These are phyloP conservation scores for Lycodopsis pacificus DNA, from an alignment of 2,797 vertebrate species.

Conservation along the genomic window DNA sequence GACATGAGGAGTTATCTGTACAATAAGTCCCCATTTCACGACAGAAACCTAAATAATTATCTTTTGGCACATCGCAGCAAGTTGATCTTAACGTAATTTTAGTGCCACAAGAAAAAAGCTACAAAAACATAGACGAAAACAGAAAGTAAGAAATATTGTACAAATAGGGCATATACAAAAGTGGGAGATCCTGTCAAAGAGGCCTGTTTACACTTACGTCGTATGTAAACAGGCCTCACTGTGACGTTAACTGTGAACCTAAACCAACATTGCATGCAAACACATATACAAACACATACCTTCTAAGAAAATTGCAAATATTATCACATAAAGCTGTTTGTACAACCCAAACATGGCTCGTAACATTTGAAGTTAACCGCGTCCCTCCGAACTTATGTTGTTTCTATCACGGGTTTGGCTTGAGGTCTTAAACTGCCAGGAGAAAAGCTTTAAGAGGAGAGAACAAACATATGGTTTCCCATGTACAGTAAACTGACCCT, in stretches of 20 bases:
- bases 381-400: slow-evolving; percentile 3
- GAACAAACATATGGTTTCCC: slow-evolving; percentile 26
- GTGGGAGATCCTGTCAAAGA: neutral
- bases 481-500: slow-evolving; percentile 13
- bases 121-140: neutral
- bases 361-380: slow-evolving; percentile 30
- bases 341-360: neutral
- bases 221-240: neutral
- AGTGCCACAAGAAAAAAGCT: neutral
- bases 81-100: neutral
- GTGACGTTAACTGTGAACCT: slow-evolving; percentile 19
- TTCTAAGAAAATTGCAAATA: slow-evolving; percentile 31
- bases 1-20: neutral
- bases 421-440: slow-evolving; percentile 28
- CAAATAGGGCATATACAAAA: neutral
- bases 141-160: neutral
- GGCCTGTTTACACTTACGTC: too few relatives aligned
- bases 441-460: slow-evolving; percentile 17
- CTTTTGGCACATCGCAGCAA: neutral
- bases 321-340: slow-evolving; percentile 13
- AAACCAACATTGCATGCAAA: slow-evolving; percentile 7
- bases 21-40: neutral
- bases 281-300: slow-evolving; percentile 17
- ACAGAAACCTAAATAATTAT: too few relatives aligned
- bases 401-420: slow-evolving; percentile 18